Conservation (phyloP, 2,888 invertebrate species). For the Tillus elongatus region DNA sequence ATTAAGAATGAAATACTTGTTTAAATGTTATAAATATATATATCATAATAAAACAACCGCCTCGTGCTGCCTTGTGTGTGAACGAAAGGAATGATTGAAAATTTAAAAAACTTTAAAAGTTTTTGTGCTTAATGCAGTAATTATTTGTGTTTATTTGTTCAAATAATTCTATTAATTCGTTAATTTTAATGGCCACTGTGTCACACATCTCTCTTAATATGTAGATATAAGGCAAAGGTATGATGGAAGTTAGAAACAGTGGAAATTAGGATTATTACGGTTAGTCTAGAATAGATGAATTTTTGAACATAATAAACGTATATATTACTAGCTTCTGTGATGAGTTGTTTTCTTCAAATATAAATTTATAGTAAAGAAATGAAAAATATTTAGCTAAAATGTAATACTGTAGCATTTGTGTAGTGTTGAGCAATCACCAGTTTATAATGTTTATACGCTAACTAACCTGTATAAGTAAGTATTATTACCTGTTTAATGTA, state of each 20-base stretch:
- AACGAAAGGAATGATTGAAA: constrained; percentile 26
- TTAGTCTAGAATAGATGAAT: no score
- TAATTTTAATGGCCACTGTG: no score
- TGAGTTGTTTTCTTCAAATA: constrained; percentile 35
- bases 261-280: no score
- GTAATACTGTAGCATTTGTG: constrained; percentile 32
- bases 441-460: constrained; percentile 31
- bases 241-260: no score
- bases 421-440: constrained; percentile 33
- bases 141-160: constrained; percentile 23
- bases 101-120: no score
- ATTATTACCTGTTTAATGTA: no score
- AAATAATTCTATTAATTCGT: constrained; percentile 13
- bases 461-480: no score
- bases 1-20: constrained; percentile 1
- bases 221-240: no score
- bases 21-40: neutral
- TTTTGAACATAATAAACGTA: no score
- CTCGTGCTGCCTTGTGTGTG: constrained; percentile 30
- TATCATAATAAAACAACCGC: constrained; percentile 3
- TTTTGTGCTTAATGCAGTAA: constrained; percentile 33
- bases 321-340: constrained; percentile 41
- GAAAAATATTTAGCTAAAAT: constrained; percentile 30
- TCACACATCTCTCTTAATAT: no score
- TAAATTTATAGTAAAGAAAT: constrained; percentile 23